phyloP scores from a whole-genome alignment of 2,113 vertebrate species.

The Ceyx melanurus region DNA sequence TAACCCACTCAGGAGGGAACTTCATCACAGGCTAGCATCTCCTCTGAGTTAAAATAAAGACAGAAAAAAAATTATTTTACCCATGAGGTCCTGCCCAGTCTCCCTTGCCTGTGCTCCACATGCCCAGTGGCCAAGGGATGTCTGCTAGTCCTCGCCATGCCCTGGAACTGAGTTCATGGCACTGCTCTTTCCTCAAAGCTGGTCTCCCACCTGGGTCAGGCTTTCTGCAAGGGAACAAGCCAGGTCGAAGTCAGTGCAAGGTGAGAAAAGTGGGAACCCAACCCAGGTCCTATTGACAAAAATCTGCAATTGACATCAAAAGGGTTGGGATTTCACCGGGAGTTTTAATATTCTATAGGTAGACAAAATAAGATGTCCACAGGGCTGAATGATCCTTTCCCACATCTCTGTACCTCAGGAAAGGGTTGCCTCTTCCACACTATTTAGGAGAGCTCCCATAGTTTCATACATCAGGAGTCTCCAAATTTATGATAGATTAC shows the following conservation, averaged over 20 bases:
- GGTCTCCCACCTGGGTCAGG: not conserved
- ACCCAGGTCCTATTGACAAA: fast-evolving
- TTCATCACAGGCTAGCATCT: not conserved
- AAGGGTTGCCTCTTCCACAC: not conserved
- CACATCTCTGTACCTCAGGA: not conserved
- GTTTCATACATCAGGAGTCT: not conserved
- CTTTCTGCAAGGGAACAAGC: fast-evolving
- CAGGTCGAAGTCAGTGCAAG: fast-evolving
- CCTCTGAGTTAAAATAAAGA: not conserved
- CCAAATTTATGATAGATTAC: not conserved
- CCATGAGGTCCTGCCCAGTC: not conserved
- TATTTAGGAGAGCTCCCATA: not conserved
- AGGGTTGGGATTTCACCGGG: not conserved
- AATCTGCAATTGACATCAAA: fast-evolving
- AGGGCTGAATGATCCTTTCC: not conserved
- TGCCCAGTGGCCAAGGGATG: fast-evolving
- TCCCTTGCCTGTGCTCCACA: fast-evolving
- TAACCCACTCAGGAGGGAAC: not conserved
- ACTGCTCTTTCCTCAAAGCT: not conserved
- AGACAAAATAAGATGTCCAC: not conserved
- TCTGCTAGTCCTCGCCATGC: fast-evolving
- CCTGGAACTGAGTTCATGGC: fast-evolving
- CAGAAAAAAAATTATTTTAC: not conserved
- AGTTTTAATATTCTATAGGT: not conserved
- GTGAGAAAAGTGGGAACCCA: fast-evolving